A percentile compares a stretch with the other conserved stretches of the same genome.
Evolutionary conservation across 1,140 invertebrate genomes (phyloP).

Genomic region (Leucophenga varia): DNA sequence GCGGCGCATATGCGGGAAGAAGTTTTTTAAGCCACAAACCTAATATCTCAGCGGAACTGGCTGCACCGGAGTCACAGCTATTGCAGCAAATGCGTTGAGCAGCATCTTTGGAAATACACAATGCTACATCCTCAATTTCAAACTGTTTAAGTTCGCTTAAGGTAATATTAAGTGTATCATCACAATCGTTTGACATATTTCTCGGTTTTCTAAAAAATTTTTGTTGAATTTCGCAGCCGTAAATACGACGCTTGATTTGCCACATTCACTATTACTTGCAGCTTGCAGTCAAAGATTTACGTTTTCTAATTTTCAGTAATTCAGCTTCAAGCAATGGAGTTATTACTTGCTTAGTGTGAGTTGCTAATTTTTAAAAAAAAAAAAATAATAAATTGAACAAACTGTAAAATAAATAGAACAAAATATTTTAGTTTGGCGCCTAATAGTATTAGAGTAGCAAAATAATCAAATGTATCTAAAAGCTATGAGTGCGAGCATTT

Average conservation of each 20-base stretch:
- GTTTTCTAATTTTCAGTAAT: slow-evolving; percentile 8
- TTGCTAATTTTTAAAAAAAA: too few relatives aligned
- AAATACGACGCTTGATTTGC: too few relatives aligned
- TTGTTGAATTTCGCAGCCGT: too few relatives aligned
- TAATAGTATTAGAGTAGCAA: too few relatives aligned
- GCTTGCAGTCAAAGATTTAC: neutral
- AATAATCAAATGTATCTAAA: too few relatives aligned
- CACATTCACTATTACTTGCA: too few relatives aligned
- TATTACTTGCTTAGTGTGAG: too few relatives aligned
- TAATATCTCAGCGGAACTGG: slow-evolving; percentile 17
- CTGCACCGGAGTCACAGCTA: slow-evolving; percentile 1
- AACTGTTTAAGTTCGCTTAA: slow-evolving; percentile 21
- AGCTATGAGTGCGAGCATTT: too few relatives aligned
- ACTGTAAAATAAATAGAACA: too few relatives aligned
- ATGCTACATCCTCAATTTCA: slow-evolving; percentile 18
- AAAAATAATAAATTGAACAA: too few relatives aligned
- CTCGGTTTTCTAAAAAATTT: too few relatives aligned
- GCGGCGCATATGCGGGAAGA: slow-evolving; percentile 18
- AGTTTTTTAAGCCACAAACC: slow-evolving; percentile 32
- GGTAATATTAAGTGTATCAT: neutral
- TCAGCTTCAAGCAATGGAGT: slow-evolving; percentile 19
- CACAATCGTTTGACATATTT: neutral
- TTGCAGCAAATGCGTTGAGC: slow-evolving; percentile 22
- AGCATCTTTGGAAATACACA: slow-evolving; percentile 14
- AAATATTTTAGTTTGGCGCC: too few relatives aligned